These are phyloP conservation scores for Strigamia transsilvanica DNA, from an alignment of 2,888 invertebrate species.

Conservation along the genomic window DNA sequence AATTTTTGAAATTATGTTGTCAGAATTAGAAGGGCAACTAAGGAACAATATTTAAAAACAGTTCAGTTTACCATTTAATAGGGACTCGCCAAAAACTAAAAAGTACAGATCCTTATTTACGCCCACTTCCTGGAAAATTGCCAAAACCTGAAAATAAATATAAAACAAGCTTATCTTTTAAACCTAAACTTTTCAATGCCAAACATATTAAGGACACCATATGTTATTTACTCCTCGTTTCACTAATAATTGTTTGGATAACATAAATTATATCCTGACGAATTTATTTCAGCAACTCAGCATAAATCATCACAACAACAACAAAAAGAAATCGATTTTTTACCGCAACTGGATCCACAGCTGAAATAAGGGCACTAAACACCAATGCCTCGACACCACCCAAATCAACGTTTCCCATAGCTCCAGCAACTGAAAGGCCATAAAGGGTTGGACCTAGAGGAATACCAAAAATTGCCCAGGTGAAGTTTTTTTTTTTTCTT, in stretches of 20 bases:
- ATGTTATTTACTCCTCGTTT: not conserved
- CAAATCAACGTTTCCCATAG: constrained; percentile 57
- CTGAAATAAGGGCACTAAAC: constrained; percentile 69
- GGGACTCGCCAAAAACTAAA: constrained; percentile 70
- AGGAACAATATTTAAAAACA: not conserved
- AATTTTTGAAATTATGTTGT: too few relatives aligned
- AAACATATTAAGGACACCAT: not conserved
- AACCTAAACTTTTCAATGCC: constrained; percentile 20
- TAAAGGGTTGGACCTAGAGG: constrained; percentile 58
- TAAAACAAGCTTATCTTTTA: constrained; percentile 4
- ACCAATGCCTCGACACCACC: constrained; percentile 63
- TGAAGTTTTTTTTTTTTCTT: not conserved
- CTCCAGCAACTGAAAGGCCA: constrained; percentile 57
- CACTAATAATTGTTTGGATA: not conserved
- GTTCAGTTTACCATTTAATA: constrained; percentile 67
- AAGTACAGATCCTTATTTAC: constrained; percentile 70
- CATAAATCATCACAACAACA: constrained; percentile 54
- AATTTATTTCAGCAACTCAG: not conserved
- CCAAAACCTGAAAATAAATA: constrained; percentile 64
- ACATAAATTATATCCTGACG: not conserved
- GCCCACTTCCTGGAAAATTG: constrained; percentile 69
- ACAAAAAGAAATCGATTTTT: constrained; percentile 58
- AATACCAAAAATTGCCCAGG: not conserved
- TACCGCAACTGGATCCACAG: constrained; percentile 71
- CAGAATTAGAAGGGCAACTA: not conserved